Percentiles rank a stretch among this genome's conserved stretches.
Conservation (phyloP, 2,888 invertebrate genomes). For the Xylota sylvarum region DNA sequence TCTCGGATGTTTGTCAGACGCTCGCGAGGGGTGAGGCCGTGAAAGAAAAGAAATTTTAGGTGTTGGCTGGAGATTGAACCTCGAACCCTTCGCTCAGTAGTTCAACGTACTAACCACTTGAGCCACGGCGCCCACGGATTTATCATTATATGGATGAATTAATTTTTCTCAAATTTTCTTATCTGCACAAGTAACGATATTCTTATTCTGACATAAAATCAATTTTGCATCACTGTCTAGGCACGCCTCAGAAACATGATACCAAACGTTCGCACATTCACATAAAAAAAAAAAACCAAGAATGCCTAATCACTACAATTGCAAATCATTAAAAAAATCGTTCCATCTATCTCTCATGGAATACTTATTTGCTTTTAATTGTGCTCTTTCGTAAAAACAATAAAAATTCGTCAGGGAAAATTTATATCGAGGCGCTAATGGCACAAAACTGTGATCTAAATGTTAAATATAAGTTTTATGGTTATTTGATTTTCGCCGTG, state of each 20-base stretch:
- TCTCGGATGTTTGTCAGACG: too few species aligned
- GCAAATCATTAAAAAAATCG: slow-evolving; percentile 6
- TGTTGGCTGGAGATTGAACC: too few species aligned
- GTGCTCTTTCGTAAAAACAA: background rate
- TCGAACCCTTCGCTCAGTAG: too few species aligned
- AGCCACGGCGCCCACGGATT: too few species aligned
- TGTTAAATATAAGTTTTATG: slow-evolving; percentile 24
- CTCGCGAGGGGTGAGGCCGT: too few species aligned
- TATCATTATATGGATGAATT: too few species aligned
- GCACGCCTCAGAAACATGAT: background rate
- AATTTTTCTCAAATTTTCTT: too few species aligned
- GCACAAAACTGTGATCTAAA: background rate
- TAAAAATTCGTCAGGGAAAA: slow-evolving; percentile 14
- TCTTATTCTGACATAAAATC: background rate
- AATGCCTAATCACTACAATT: background rate
- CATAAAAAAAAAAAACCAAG: slow-evolving; percentile 12
- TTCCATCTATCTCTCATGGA: background rate
- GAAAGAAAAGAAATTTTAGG: too few species aligned
- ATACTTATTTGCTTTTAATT: background rate
- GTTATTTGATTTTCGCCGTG: background rate
- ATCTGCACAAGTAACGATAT: too few species aligned
- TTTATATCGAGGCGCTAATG: slow-evolving; percentile 9
- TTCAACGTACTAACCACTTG: too few species aligned
- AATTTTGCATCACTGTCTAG: background rate
- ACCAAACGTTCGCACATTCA: background rate